These are phyloP conservation scores for Xyrichtys novacula DNA, from an alignment of 2,797 vertebrate genomes.

Conservation along the genomic window DNA sequence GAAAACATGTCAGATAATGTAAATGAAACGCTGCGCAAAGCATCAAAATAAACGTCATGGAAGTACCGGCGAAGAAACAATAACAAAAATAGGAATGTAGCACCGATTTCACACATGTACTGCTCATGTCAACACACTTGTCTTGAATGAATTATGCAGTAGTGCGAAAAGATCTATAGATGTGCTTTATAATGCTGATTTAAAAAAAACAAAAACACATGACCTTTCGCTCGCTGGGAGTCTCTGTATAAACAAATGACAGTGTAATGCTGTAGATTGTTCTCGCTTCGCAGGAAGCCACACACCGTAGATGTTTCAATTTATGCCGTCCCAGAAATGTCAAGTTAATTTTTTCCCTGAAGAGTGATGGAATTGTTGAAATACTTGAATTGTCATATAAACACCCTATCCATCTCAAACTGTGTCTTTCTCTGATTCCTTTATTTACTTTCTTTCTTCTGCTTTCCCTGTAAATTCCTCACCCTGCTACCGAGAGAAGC, in stretches of 20 bases:
- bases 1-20: slow-evolving; percentile 11
- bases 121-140: slow-evolving; percentile 15
- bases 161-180: slow-evolving; percentile 38
- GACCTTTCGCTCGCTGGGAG: slow-evolving; percentile 70
- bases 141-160: slow-evolving; percentile 17
- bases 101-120: no score
- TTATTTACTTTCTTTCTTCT: background rate
- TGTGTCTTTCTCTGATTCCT: background rate
- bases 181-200: slow-evolving; percentile 56
- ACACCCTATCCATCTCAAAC: slow-evolving; percentile 5
- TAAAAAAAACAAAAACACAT: slow-evolving; percentile 55
- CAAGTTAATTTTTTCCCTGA: slow-evolving; percentile 40
- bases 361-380: slow-evolving; percentile 52
- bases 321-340: slow-evolving; percentile 60
- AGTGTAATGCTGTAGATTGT: slow-evolving; percentile 8
- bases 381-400: slow-evolving; percentile 14
- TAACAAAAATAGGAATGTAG: slow-evolving; percentile 9
- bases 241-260: slow-evolving; percentile 63
- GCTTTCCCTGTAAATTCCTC: slow-evolving; percentile 8
- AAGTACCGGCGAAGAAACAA: background rate
- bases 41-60: slow-evolving; percentile 24
- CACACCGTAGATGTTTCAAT: slow-evolving; percentile 58
- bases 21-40: slow-evolving; percentile 4
- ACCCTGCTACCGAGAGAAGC: background rate
- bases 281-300: slow-evolving; percentile 37